These are phyloP conservation scores for Brienomyrus brachyistius DNA, from an alignment of 2,113 vertebrate genomes.

Conservation along the genomic window DNA sequence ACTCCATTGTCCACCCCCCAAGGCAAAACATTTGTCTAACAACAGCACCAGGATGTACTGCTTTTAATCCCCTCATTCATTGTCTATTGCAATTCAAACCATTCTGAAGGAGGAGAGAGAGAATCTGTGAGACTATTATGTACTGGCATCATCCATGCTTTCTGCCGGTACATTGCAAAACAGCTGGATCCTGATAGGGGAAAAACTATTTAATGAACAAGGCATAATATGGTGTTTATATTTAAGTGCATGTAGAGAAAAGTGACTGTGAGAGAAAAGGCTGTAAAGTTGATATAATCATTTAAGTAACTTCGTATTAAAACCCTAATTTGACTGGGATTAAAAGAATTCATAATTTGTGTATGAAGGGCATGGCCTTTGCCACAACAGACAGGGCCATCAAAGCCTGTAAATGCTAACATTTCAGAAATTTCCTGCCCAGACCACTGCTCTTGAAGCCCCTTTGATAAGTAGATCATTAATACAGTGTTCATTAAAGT, in stretches of 20 bases:
- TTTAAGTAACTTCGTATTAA: background rate
- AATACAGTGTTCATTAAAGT: conserved; percentile 5
- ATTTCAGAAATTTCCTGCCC: background rate
- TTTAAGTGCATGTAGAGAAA: background rate
- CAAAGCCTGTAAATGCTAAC: background rate
- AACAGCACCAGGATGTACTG: background rate
- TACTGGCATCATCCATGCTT: background rate
- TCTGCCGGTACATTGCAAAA: background rate
- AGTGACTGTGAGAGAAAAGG: background rate
- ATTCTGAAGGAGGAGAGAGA: background rate
- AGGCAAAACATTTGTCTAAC: background rate
- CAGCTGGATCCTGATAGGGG: background rate
- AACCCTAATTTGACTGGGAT: background rate
- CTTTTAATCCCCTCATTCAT: background rate
- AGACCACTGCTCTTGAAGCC: background rate
- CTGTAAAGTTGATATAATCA: background rate
- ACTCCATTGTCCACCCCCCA: background rate
- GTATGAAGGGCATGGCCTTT: background rate
- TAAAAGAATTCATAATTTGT: background rate
- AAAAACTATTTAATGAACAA: background rate
- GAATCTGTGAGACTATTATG: background rate
- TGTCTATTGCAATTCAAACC: background rate
- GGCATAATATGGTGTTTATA: background rate
- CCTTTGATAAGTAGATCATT: background rate
- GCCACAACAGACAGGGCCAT: background rate